Conservation (phyloP, 2,113 vertebrate genomes). For the Tiliqua scincoides region DNA sequence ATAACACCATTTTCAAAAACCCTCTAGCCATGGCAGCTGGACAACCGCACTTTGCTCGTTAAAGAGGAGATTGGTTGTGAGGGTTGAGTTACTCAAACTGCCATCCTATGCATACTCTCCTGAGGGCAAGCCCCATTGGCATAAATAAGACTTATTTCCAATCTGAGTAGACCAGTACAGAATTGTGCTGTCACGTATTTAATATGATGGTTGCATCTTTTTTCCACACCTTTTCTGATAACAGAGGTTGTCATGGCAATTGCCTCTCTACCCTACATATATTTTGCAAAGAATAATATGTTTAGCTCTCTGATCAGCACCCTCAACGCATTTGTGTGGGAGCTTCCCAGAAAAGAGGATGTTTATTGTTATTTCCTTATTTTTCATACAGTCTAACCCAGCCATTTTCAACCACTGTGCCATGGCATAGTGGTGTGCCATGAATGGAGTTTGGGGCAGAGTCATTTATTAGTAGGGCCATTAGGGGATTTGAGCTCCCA, state of each 20-base stretch:
- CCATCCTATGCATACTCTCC: no score
- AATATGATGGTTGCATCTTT: not conserved
- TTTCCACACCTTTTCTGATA: not conserved
- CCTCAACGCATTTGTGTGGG: not conserved
- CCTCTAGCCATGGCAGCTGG: not conserved
- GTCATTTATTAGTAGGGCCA: no score
- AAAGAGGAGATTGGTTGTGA: not conserved
- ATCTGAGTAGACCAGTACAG: no score
- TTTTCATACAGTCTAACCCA: not conserved
- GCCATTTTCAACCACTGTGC: no score
- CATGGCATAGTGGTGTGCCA: no score
- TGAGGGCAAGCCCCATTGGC: no score
- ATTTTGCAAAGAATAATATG: not conserved
- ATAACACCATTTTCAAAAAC: no score
- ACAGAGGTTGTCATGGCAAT: no score
- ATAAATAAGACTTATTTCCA: no score
- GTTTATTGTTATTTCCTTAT: not conserved
- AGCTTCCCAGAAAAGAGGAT: not conserved
- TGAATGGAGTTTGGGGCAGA: no score
- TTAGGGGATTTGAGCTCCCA: no score
- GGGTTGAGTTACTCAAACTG: no score
- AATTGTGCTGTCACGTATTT: not conserved
- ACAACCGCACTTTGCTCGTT: not conserved
- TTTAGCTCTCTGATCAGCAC: not conserved
- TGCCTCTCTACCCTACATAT: not conserved